Evolutionary conservation across 2,888 invertebrate species (phyloP).

Genomic region (Eurytoma adleriae): DNA sequence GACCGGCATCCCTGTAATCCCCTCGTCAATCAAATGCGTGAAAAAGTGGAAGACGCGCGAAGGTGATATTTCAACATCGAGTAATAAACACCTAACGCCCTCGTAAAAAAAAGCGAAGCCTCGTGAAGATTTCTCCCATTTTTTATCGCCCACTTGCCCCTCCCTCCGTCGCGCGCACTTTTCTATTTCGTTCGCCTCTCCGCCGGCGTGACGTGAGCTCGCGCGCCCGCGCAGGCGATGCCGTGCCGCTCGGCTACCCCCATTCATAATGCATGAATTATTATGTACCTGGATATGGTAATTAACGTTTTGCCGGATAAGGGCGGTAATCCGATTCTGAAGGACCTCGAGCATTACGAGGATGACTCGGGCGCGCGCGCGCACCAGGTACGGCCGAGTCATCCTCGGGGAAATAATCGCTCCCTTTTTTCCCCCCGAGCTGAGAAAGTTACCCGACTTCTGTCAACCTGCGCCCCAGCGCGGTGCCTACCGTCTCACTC

Average conservation of each 20-base stretch:
- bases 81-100: too few species aligned
- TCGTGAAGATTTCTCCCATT: conserved; percentile 26
- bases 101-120: not conserved
- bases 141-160: conserved; percentile 38
- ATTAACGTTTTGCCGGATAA: conserved; percentile 60
- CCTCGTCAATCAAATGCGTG: too few species aligned
- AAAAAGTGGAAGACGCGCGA: too few species aligned
- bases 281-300: conserved; percentile 59
- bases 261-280: conserved; percentile 62
- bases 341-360: conserved; percentile 51
- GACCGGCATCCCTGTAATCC: too few species aligned
- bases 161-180: not conserved
- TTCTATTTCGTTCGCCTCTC: conserved; percentile 5
- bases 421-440: not conserved
- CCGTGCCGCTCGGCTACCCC: conserved; percentile 52
- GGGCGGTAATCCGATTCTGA: conserved; percentile 56
- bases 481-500: not conserved
- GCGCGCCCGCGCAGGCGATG: not conserved
- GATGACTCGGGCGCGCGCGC: conserved; percentile 41
- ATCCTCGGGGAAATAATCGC: conserved; percentile 40
- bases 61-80: too few species aligned
- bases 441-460: conserved; percentile 40
- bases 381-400: conserved; percentile 14
- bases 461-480: conserved; percentile 52
- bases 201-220: not conserved